These are phyloP conservation scores for Drosophila fuyamai DNA, from an alignment of 1,140 invertebrate species.

Conservation along the genomic window DNA sequence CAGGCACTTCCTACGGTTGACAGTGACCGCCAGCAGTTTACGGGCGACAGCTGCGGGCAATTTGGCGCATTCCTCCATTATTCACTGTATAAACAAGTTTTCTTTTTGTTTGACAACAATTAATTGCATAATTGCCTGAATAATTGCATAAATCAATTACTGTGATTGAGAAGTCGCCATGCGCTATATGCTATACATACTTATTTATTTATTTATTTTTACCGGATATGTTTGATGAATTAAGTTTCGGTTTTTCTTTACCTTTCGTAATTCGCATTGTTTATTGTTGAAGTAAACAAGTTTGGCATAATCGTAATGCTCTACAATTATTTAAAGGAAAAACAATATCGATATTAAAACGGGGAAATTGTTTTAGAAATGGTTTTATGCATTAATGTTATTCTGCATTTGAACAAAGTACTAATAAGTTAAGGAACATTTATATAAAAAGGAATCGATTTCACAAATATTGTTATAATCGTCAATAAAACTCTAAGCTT, in stretches of 20 bases:
- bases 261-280: slow-evolving; percentile 1
- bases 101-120: slow-evolving; percentile 72
- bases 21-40: slow-evolving; percentile 48
- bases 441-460: too few relatives aligned
- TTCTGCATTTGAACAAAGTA: background rate
- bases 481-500: too few relatives aligned
- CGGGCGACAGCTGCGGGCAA: slow-evolving; percentile 60
- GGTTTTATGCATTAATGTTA: background rate
- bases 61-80: slow-evolving; percentile 66
- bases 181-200: slow-evolving; percentile 21
- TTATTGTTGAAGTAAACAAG: slow-evolving; percentile 26
- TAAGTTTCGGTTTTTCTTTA: slow-evolving; percentile 28
- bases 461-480: too few relatives aligned
- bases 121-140: slow-evolving; percentile 77
- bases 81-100: slow-evolving; percentile 49
- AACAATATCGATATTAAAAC: slow-evolving; percentile 14
- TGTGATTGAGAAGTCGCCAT: slow-evolving; percentile 40
- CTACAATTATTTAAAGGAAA: slow-evolving; percentile 38
- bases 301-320: slow-evolving; percentile 27
- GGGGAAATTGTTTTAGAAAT: slow-evolving; percentile 6
- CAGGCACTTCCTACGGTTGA: slow-evolving; percentile 52
- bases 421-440: background rate
- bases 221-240: slow-evolving; percentile 59
- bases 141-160: slow-evolving; percentile 72
- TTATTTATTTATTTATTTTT: slow-evolving; percentile 58